Percentiles rank a stretch among this genome's conserved stretches.
Evolutionary conservation across 2,888 invertebrate genomes (phyloP).

Genomic region (Spisula subtruncata): DNA sequence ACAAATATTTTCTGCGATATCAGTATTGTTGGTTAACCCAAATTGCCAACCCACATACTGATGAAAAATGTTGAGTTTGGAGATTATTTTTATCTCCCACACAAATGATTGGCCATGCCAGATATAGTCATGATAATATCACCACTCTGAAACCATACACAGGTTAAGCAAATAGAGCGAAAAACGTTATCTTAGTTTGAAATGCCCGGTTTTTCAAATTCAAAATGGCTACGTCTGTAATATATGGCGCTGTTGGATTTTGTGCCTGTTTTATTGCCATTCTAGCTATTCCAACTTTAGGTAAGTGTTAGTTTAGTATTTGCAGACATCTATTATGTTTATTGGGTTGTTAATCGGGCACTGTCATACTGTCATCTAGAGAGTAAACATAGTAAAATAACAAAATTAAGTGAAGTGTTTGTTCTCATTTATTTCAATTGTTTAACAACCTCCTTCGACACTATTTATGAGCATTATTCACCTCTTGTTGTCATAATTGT

Average conservation of each 20-base stretch:
- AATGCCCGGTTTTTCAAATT: constrained; percentile 64
- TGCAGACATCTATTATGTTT: not conserved
- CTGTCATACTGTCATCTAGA: no score
- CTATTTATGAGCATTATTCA: no score
- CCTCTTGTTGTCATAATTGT: no score
- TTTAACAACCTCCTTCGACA: no score
- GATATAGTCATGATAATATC: not conserved
- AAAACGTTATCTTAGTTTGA: constrained; percentile 44
- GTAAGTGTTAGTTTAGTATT: constrained; percentile 33
- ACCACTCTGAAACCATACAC: constrained; percentile 21
- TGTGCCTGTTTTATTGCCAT: constrained; percentile 36
- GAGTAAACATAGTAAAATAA: not conserved
- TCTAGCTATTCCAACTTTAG: constrained; percentile 16
- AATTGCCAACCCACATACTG: not conserved
- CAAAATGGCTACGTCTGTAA: constrained; percentile 63
- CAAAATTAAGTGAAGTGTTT: not conserved
- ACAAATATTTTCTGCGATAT: not conserved
- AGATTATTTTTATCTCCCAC: constrained; percentile 21
- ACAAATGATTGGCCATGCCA: not conserved
- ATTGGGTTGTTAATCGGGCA: no score
- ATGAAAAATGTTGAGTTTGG: constrained; percentile 4
- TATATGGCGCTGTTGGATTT: constrained; percentile 23
- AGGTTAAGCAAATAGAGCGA: constrained; percentile 39
- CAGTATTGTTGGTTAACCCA: not conserved
- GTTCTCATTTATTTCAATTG: not conserved